Conservation (phyloP, 2,113 vertebrate species). For the Erpornis zantholeuca region DNA sequence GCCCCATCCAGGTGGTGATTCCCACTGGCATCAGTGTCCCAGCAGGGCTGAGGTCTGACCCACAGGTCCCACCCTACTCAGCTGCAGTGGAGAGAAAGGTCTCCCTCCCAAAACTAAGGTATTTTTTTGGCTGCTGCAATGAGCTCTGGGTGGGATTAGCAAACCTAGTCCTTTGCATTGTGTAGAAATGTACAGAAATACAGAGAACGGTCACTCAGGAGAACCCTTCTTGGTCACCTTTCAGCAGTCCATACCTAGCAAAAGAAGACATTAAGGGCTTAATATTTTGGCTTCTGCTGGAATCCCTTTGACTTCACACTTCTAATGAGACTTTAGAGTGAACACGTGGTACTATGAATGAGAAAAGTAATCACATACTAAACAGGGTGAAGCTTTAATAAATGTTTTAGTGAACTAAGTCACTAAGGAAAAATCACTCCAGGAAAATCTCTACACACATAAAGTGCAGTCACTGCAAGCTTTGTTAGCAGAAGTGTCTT, state of each 20-base stretch:
- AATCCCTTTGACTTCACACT: background rate
- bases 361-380: background rate
- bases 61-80: background rate
- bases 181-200: background rate
- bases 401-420: background rate
- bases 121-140: rapidly evolving
- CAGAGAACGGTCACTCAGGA: background rate
- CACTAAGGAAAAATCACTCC: background rate
- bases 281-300: background rate
- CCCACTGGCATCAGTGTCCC: background rate
- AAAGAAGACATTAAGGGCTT: background rate
- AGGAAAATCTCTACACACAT: background rate
- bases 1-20: rapidly evolving
- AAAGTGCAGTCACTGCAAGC: background rate
- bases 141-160: background rate
- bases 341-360: background rate
- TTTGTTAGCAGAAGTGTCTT: background rate
- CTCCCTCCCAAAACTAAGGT: background rate
- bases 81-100: background rate
- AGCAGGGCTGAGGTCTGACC: background rate
- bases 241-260: background rate
- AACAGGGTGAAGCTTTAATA: background rate
- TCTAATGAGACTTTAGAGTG: background rate
- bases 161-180: background rate
- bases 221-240: background rate